Evolutionary conservation across 2,797 vertebrate species (phyloP).

Genomic region (Acanthis flammea): DNA sequence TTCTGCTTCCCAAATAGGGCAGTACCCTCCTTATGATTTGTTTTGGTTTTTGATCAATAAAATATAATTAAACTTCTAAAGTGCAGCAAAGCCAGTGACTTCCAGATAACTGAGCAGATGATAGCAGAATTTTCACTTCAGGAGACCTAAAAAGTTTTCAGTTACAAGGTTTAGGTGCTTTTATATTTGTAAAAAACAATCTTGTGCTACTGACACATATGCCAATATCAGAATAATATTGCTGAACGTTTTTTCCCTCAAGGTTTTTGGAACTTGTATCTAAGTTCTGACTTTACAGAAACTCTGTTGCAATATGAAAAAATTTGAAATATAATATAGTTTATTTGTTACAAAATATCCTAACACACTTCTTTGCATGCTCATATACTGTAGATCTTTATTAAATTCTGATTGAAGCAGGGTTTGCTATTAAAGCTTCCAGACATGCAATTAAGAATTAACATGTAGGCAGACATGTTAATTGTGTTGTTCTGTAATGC

Average conservation of each 20-base stretch:
- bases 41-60: conserved; percentile 57
- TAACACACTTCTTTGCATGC: neutral
- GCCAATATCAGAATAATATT: conserved; percentile 47
- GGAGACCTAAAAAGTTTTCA: conserved; percentile 30
- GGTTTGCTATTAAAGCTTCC: neutral
- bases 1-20: conserved; percentile 33
- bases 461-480: neutral
- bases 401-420: neutral
- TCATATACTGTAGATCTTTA: neutral
- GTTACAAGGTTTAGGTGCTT: conserved; percentile 23
- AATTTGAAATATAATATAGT: neutral
- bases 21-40: neutral
- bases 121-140: conserved; percentile 14
- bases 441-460: neutral
- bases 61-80: conserved; percentile 57
- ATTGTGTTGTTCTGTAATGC: neutral
- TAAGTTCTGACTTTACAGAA: neutral
- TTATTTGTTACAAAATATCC: neutral
- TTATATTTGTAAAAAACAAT: conserved; percentile 23
- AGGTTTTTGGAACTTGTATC: neutral
- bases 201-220: conserved; percentile 17
- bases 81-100: neutral
- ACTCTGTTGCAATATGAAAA: neutral
- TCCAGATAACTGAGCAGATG: neutral
- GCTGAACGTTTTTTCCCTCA: neutral